Evolutionary conservation across 2,888 invertebrate genomes (phyloP).

Genomic region (Zaprionus lineosus): DNA sequence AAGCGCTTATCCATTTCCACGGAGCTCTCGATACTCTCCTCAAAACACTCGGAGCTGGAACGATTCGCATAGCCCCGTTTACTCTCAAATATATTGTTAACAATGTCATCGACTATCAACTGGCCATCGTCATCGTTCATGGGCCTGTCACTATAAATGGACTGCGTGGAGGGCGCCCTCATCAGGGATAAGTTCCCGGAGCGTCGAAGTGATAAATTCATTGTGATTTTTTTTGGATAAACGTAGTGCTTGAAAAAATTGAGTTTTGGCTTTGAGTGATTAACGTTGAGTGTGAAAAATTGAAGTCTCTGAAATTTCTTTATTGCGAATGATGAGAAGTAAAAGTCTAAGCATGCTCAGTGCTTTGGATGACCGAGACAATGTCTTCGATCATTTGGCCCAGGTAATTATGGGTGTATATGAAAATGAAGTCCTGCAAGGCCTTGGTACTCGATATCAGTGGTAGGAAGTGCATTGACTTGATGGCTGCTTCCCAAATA

Average conservation of each 20-base stretch:
- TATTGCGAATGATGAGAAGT: neutral
- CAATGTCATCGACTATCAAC: slow-evolving; percentile 22
- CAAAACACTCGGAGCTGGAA: slow-evolving; percentile 25
- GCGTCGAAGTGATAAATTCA: too few relatives aligned
- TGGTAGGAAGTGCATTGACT: too few relatives aligned
- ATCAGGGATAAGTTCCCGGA: too few relatives aligned
- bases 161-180: too few relatives aligned
- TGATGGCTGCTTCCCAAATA: too few relatives aligned
- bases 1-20: slow-evolving; percentile 68
- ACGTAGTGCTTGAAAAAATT: too few relatives aligned
- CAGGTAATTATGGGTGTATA: slow-evolving; percentile 62
- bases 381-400: slow-evolving; percentile 70
- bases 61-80: neutral
- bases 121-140: too few relatives aligned
- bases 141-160: too few relatives aligned
- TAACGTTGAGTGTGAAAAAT: too few relatives aligned
- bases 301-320: neutral
- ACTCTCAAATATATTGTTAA: slow-evolving; percentile 32
- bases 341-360: slow-evolving; percentile 31
- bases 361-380: slow-evolving; percentile 73
- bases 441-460: too few relatives aligned
- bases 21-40: slow-evolving; percentile 10
- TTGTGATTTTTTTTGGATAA: too few relatives aligned
- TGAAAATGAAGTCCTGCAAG: slow-evolving; percentile 62
- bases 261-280: too few relatives aligned